Conservation (phyloP, 2,113 vertebrate genomes). For the Vulpes vulpes region DNA sequence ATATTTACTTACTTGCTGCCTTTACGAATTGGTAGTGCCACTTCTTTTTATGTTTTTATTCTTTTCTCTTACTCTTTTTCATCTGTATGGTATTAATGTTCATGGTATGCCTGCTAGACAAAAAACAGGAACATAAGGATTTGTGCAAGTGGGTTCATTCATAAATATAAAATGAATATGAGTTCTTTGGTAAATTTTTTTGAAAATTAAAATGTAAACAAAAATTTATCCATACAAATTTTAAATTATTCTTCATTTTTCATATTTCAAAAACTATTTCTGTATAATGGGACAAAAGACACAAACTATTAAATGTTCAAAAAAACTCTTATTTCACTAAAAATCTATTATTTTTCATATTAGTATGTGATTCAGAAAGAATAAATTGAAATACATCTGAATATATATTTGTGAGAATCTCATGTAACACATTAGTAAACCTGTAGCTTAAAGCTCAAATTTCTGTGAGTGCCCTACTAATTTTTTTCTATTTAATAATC, state of each 20-base stretch:
- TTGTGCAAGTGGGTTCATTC: neutral
- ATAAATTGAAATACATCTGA: neutral
- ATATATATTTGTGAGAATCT: neutral
- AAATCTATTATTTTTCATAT: neutral
- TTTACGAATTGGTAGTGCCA: neutral
- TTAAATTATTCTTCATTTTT: neutral
- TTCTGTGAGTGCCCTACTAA: neutral
- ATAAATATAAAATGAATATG: neutral
- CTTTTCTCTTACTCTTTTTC: neutral
- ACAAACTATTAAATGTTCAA: neutral
- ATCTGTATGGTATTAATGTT: neutral
- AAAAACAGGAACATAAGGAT: neutral
- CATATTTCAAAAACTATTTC: neutral
- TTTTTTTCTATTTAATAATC: neutral
- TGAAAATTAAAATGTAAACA: neutral
- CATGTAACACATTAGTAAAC: neutral
- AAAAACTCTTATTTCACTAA: neutral
- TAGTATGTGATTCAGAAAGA: neutral
- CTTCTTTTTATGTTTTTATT: neutral
- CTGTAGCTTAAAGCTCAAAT: neutral
- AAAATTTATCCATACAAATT: neutral
- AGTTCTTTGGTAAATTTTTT: neutral
- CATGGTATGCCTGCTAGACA: neutral
- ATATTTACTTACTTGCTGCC: neutral
- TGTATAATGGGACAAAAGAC: neutral